Evolutionary conservation across 2,888 invertebrate species (phyloP), one percentile per base, ranked within the genome.

Genomic region (Malachius bipustulatus): DNA sequence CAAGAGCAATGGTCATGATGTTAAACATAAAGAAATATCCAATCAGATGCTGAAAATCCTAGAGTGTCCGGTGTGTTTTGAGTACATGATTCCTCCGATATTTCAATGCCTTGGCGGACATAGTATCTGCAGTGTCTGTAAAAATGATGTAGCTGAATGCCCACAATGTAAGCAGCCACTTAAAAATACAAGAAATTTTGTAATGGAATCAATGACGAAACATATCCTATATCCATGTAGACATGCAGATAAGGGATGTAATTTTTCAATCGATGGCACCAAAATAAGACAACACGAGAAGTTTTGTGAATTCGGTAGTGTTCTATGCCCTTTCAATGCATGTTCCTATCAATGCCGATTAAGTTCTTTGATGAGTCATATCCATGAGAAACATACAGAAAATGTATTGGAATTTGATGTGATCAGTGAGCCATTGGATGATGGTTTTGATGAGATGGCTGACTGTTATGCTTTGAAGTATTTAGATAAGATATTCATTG

Each of bases 41-140:
- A 38, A 11, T 10, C 26, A 6, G 27, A 38, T 38, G 38, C 29
- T 38, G 35, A 40, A 39, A 30, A 34, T 38, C 12, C 19, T 60
- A 3, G 59, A 59, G 44, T 60, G 60, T 42, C 59, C 57, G 2
- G 50, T 59, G 4, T 60, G 60, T 40, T 46, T 56, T 26, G 51
- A 55, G 13, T 54, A 56, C 32, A 56, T 60, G 52, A 41, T 54
- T 2, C 54, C 59, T 2, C 59, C 60, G 1, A 61, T 61, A 36
- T 49, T 42, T 27, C 56, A 58, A 42, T 61, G 61, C 42, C 30
- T 43, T 2, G 43, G 43, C 3, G 59, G 60, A 3, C 60, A 60
- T 40, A 56, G 56, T 38, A 49, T 60, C 24, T 61, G 61, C 41
- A 35, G 36, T 9, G 15, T 15, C 4, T 60, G 59, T 40, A 56